Evolutionary conservation across 2,888 invertebrate species (phyloP), one percentile per base, ranked within the genome.

Genomic region (Tiphia femorata): DNA sequence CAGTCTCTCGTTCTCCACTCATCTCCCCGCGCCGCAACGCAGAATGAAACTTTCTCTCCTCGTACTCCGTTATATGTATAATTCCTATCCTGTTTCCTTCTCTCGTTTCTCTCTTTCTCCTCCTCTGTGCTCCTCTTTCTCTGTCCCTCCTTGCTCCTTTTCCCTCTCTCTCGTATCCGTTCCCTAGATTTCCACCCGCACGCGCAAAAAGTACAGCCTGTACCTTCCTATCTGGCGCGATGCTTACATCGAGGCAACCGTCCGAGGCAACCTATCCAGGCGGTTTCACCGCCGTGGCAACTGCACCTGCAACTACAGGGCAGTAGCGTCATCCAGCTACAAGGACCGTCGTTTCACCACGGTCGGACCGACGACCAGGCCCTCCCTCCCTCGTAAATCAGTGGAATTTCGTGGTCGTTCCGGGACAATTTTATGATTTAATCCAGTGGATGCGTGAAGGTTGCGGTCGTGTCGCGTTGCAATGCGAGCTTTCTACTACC

Each of bases 371-470:
- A 29, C 29, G n/a, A n/a, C 29, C 29, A 14, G 29, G 20, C 49
- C 49, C 71, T n/a, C n/a, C n/a, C n/a, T n/a, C n/a, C n/a, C n/a
- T 72, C 73, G 70, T 75, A 75, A 75, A 75, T 75, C 75, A 75
- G 60, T 42, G 61, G 64, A 73, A 73, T 70, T 65, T 65, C 64
- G 67, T 58, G 53, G 55, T 58, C 63, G 62, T 70, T 64, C 67
- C 67, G 60, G 66, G 61, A 67, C 73, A 73, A 73, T 75, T 75
- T 75, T 75, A 75, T 73, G 75, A 75, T 75, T 75, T 73, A 72
- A 75, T 75, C 70, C 70, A 44, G 64, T 58, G 61, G 59, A 72
- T 64, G 69, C 64, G 69, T 64, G 66, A 71, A 73, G 64, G 57
- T 63, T 63, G 71, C 42, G 64, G 70, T 53, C 49, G 59, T 46